A percentile compares a stretch with the other conserved stretches of the same genome.
phyloP scores from a whole-genome alignment of 1,140 invertebrate species.

The Tetranychus urticae region DNA sequence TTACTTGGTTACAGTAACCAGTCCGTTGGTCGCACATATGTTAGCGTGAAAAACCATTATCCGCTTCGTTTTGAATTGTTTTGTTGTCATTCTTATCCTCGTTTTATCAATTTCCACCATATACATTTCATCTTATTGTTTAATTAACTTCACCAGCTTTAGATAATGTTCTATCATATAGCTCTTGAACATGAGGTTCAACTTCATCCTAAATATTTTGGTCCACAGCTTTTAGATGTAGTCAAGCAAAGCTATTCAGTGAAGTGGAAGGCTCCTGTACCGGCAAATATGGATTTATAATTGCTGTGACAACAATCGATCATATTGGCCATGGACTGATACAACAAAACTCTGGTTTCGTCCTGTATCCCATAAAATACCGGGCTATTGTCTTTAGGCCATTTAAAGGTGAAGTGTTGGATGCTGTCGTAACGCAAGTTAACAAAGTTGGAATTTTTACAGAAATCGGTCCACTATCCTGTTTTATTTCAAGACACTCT shows the following conservation, averaged over 20 bases:
- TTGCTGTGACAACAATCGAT: constrained; percentile 96
- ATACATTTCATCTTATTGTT: no score
- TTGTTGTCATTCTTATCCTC: no score
- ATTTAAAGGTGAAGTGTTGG: constrained; percentile 96
- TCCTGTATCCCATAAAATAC: constrained; percentile 95
- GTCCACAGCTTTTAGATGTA: constrained; percentile 83
- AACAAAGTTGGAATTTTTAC: constrained; percentile 99
- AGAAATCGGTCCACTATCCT: constrained; percentile 94
- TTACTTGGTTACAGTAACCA: no score
- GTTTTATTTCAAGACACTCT: constrained; percentile 96
- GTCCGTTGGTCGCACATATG: no score
- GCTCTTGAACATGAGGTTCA: constrained; percentile 94
- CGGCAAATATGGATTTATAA: constrained; percentile 98
- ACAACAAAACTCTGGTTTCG: constrained; percentile 94
- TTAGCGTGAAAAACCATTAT: no score
- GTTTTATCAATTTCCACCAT: no score
- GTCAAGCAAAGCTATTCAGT: constrained; percentile 90
- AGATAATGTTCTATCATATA: constrained; percentile 36
- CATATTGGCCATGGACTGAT: constrained; percentile 93
- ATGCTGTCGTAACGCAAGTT: constrained; percentile 95
- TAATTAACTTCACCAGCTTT: no score
- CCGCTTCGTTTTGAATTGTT: no score
- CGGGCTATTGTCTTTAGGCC: constrained; percentile 98
- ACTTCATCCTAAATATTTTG: constrained; percentile 94
- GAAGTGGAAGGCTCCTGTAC: constrained; percentile 99